Base-by-base conservation (phyloP, 2,888 invertebrate species). In the Drosophila mimica region DNA sequence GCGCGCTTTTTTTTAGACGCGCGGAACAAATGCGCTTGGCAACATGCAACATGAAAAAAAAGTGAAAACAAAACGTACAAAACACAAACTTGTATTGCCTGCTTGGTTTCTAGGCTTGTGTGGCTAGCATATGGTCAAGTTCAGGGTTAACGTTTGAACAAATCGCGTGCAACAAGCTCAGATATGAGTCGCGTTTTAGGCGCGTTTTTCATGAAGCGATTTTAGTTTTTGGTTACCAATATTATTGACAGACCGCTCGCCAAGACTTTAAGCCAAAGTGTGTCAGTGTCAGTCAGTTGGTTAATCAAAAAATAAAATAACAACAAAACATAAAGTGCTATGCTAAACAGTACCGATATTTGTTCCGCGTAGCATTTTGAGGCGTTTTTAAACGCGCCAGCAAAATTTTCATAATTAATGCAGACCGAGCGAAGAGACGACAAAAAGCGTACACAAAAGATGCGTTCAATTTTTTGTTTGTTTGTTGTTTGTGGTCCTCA, bases 251-350 rank as follows among this genome's bases (percentile, higher is more conserved):
- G 59, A 79, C 49, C 62, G 46, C 70, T 70, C 57, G 70, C 69
- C 66, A 76, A 75, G 66, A 75, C 65, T 78, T 62, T 52, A 49
- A 31, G 33, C 28, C 17, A 69, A 89, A 75, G 81, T 89, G 57
- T 87, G 88, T 87, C 82, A 89, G 63, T 82, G 89, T 65, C 81
- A 76, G 63, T 66, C 67, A 64, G 70, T 79, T 79, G 79, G 72
- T 43, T 68, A 73, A 70, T 69, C 67, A 36, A 28, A 67, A 62
- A 70, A 65, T 51, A 78, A 74, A 51, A 66, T 68, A 54, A 33
- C 54, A 67, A 65, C 65, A 65, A 67, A 67, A 74, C 64, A 76
- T 76, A 54, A 76, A 88, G 89, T 88, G 87, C 86, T 85, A 83
- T 83, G 89, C 75, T 83, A 88, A 88, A 73, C 73, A 75, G 68